A percentile compares a stretch with the other conserved stretches of the same genome.
Conservation (phyloP, 2,888 invertebrate species). For the Caenorhabditis afra region DNA sequence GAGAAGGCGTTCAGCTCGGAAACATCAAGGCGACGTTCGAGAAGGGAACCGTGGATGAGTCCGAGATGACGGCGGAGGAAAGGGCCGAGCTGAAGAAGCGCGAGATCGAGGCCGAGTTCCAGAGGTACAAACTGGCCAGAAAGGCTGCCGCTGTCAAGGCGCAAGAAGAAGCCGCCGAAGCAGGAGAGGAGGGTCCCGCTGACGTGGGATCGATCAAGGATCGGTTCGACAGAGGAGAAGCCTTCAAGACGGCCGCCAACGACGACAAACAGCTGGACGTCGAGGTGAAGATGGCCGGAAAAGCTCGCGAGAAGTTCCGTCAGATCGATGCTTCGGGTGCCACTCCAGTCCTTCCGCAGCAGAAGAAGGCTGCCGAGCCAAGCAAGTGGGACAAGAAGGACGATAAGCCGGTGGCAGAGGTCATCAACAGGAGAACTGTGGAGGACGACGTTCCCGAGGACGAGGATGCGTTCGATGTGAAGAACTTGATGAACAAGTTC, state of each 20-base stretch:
- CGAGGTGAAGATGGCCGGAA: slow-evolving; percentile 84
- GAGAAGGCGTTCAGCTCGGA: slow-evolving; percentile 74
- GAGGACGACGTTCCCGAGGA: slow-evolving; percentile 66
- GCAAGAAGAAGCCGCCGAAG: slow-evolving; percentile 43
- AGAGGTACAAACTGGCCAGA: slow-evolving; percentile 77
- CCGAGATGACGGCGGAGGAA: slow-evolving; percentile 78
- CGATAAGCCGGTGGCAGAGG: slow-evolving; percentile 73
- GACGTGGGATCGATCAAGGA: slow-evolving; percentile 73
- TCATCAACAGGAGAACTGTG: slow-evolving; percentile 74
- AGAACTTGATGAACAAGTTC: slow-evolving; percentile 81
- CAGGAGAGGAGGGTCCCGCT: slow-evolving; percentile 42
- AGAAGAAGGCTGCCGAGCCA: slow-evolving; percentile 65
- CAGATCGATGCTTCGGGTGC: slow-evolving; percentile 87
- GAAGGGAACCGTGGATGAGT: slow-evolving; percentile 71
- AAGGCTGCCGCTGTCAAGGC: slow-evolving; percentile 69
- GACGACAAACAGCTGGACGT: slow-evolving; percentile 70
- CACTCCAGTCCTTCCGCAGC: slow-evolving; percentile 61
- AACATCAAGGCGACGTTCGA: slow-evolving; percentile 78
- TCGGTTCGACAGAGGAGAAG: slow-evolving; percentile 69
- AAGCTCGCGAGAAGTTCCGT: slow-evolving; percentile 91
- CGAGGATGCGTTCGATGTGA: slow-evolving; percentile 79
- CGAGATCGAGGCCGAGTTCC: slow-evolving; percentile 79
- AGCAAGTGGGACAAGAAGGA: slow-evolving; percentile 79
- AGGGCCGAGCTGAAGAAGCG: slow-evolving; percentile 77
- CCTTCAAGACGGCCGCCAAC: slow-evolving; percentile 52